Evolutionary conservation across 2,888 invertebrate genomes (phyloP), one percentile per base, ranked within the genome.

Genomic region (Amaurobius ferox): DNA sequence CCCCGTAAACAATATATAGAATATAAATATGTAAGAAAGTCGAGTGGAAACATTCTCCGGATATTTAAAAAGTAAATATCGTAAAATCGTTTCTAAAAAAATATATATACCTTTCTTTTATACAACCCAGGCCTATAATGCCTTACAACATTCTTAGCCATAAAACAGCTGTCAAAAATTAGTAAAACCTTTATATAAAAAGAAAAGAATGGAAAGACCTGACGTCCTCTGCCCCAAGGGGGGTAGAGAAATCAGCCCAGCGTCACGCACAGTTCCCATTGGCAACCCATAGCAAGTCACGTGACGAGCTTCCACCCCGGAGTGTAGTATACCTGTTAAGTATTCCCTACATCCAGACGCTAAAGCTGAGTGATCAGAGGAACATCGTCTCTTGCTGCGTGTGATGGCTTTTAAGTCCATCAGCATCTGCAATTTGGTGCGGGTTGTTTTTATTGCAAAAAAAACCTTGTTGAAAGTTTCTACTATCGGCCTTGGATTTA

Each of bases 101-200:
- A n/a, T n/a, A n/a, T n/a, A n/a, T n/a, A n/a, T n/a, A n/a, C 6
- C 44, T 44, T 11, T 7, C 35, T 44, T 44, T 2, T 16, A 6
- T 23, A 23, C 55, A 6, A 5, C 23, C 23, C 11, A 23, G 23
- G 55, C 23, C 3, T 55, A 55, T 55, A 55, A 55, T 23, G 55
- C 55, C 16, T 23, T 44, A 55, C 55, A 55, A 11, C 55, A 55
- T 55, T 55, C 55, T 55, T 55, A 5, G 1, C 55, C 23, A 55
- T 55, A 55, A 55, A 55, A 55, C 55, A 55, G 55, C 55, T 55
- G 55, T 55, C 55, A 55, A 55, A 23, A 55, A 55, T 55, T 55
- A 55, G 55, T 55, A 55, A 55, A 55, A 23, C 16, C 55, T 23
- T 16, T 5, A 55, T 5, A 44, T 3, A 23, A 23, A 23, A 55